Base-by-base conservation (phyloP, 2,888 invertebrate genomes). In the Nasonovia ribisnigri region DNA sequence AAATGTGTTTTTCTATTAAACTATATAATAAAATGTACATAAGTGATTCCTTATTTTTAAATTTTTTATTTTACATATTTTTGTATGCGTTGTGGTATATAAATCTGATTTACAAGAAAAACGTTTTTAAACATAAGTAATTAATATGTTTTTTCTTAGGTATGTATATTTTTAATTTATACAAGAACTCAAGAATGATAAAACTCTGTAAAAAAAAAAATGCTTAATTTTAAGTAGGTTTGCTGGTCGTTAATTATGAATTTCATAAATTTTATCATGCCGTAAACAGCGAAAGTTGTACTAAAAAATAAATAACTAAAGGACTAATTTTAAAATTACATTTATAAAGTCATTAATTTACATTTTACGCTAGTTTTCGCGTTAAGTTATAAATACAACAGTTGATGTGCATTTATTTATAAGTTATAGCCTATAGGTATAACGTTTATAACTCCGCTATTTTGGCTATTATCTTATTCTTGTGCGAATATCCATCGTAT, bases 381-480 rank as follows among this genome's bases (percentile, higher is more conserved):
- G 51, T 51, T 42, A 51, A 84, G 90, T 90, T 90, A 77, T 84
- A 77, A 90, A 57, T 84, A 57, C 26, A 51, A 57, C 26, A 77
- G 51, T 84, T 29, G 36, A 90, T 8, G 90, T 42, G 42, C 51
- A 90, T 90, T 77, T 90, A 90, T 90, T 84, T 90, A 90, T 42
- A 42, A 77, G 24, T 67, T 67, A n/a, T 29, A 60, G 10, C 20
- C 20, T 54, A 60, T 10, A 29, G 20, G 4, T 16, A 16, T 67
- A 46, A 36, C 36, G 8, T 77, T 77, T 20, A 36, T 20, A 77
- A 20, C 16, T 77, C 42, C 1, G 6, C 5, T n/a, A n/a, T n/a
- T n/a, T n/a, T n/a, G n/a, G n/a, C 3, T 84, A 4, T 77, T 36
- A 48, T 51, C 26, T 77, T 51, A 51, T 26, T 51, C 10, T 29